These are phyloP conservation scores for Pseudomyrmex concolor DNA, from an alignment of 1,140 invertebrate genomes.

Conservation along the genomic window DNA sequence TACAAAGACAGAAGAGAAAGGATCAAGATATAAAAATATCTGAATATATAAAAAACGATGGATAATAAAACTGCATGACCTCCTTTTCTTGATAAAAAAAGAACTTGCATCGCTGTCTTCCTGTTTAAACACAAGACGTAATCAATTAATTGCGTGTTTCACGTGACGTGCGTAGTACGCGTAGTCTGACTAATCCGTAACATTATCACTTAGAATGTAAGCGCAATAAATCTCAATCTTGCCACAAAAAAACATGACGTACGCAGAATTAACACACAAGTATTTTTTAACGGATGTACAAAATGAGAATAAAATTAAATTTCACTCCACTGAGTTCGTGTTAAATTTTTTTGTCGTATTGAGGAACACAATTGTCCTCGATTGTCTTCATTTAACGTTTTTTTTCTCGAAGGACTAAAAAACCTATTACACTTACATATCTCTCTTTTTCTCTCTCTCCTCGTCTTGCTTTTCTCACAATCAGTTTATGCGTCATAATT, in stretches of 20 bases:
- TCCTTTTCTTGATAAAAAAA: slow-evolving; percentile 26
- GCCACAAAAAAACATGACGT: slow-evolving; percentile 17
- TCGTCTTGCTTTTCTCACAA: slow-evolving; percentile 3
- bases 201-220: slow-evolving; percentile 34
- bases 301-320: slow-evolving; percentile 21
- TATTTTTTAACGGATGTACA: slow-evolving; percentile 10
- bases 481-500: slow-evolving; percentile 1
- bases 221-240: slow-evolving; percentile 19
- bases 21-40: background rate
- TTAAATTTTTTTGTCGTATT: background rate
- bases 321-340: background rate
- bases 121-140: slow-evolving; percentile 34
- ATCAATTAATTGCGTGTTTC: slow-evolving; percentile 6
- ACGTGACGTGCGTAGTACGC: slow-evolving; percentile 1
- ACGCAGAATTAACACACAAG: background rate
- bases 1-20: background rate
- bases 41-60: background rate
- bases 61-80: slow-evolving; percentile 37
- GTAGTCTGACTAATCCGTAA: slow-evolving; percentile 23
- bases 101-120: slow-evolving; percentile 11
- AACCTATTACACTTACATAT: slow-evolving; percentile 2
- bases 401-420: background rate
- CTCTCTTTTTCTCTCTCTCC: background rate
- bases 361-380: slow-evolving; percentile 12
- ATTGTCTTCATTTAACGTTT: slow-evolving; percentile 56